Base-by-base conservation (phyloP, 2,888 invertebrate species). In the Perdita meconis region DNA sequence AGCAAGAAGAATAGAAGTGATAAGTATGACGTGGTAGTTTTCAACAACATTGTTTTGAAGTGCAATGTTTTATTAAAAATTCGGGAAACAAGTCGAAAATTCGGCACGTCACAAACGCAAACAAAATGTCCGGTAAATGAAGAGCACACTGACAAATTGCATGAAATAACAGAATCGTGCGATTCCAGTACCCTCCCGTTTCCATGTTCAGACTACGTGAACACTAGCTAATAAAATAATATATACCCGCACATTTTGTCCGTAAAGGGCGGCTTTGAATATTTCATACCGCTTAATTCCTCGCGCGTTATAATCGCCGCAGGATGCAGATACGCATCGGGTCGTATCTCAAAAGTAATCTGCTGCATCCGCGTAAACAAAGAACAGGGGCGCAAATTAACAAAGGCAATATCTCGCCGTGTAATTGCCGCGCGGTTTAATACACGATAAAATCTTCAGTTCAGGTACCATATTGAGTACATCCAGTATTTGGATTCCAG, bases 201-300 rank as follows among this genome's bases (percentile, higher is more conserved):
- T 16, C 44, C 68, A 47, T 12, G 67, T 19, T 60, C 70, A 80
- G 67, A 60, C 74, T 68, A 73, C 61, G 63, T 53, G 74, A 66
- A 57, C 76, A 75, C 61, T 55, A 68, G 69, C 71, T 74, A 81
- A 84, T 82, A 82, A 82, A 85, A 81, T 74, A 75, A 83, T 78
- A 73, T 74, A 77, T 63, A 66, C 57, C 47, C 44, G 50, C 73
- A 59, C 67, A 51, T 40, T 51, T 51, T 61, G 53, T 74, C 73
- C 80, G 64, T 79, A 82, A 80, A 80, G 71, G 78, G 66, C 51
- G 47, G 53, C 73, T 77, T 79, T 82, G 84, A 85, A 85, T 85
- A 82, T 85, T 84, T 79, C 80, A 84, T 82, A 64, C 40, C 56
- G 79, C 78, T 81, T 80, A 82, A 78, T 85, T 84, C 72, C 78